Percentiles rank a stretch among this genome's conserved stretches.
phyloP scores from a whole-genome alignment of 2,113 vertebrate genomes.

The Gymnorhina tibicen region DNA sequence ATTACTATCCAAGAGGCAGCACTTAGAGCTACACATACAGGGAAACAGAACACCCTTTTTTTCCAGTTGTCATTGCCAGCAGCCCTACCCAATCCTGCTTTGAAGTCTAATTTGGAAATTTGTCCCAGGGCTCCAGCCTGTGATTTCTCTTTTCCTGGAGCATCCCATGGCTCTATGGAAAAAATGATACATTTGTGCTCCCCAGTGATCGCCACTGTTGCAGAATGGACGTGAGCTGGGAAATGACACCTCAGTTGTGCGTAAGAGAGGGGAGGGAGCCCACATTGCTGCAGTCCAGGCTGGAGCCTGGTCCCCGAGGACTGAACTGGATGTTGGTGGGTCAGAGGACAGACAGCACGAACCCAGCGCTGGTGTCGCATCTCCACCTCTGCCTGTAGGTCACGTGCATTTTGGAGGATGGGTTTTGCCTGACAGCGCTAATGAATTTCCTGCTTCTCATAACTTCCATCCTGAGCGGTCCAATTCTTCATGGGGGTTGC shows the following conservation, averaged over 20 bases:
- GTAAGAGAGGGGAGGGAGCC: background rate
- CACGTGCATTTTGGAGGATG: background rate
- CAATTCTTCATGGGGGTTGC: background rate
- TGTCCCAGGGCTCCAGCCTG: background rate
- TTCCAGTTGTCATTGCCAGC: background rate
- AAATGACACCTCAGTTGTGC: background rate
- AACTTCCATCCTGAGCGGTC: background rate
- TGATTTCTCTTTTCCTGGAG: background rate
- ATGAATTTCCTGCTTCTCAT: background rate
- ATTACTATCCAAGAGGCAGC: background rate
- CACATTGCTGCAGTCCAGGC: background rate
- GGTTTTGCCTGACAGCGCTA: background rate
- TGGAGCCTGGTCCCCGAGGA: background rate
- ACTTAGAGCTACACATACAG: background rate
- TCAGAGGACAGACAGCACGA: background rate
- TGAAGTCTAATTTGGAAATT: background rate
- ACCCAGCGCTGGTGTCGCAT: fast-evolving
- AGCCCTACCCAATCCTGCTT: background rate
- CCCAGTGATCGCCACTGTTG: background rate
- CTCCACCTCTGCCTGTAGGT: background rate
- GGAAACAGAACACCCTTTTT: background rate
- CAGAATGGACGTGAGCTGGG: background rate
- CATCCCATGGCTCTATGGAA: background rate
- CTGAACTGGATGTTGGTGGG: background rate
- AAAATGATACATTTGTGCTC: background rate